A percentile compares a stretch with the other conserved stretches of the same genome.
phyloP scores from a whole-genome alignment of 2,113 vertebrate genomes.

The Thinocorus orbignyianus region DNA sequence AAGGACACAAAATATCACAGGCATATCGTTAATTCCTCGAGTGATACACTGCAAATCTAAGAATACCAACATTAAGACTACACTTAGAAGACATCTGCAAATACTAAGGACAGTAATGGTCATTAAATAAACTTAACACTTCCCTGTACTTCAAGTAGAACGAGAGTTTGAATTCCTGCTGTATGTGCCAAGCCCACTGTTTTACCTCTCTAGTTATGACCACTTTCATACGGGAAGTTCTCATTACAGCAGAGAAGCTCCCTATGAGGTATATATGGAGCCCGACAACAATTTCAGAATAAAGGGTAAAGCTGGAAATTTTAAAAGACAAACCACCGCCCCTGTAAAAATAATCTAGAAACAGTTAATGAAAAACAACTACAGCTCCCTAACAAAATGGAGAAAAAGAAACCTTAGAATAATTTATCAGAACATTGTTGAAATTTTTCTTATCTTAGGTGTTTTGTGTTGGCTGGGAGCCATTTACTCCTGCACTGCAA shows the following conservation, averaged over 20 bases:
- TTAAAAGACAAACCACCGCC: not conserved
- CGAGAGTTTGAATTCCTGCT: not conserved
- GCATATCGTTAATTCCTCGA: not conserved
- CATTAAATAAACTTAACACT: constrained; percentile 4
- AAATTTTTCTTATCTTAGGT: constrained; percentile 23
- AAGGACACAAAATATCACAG: not conserved
- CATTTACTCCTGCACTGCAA: constrained; percentile 31
- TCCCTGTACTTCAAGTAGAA: not conserved
- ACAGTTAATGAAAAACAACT: not conserved
- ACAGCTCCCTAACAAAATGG: not conserved
- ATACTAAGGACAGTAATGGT: not conserved
- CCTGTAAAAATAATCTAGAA: not conserved
- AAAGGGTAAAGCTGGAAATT: not conserved
- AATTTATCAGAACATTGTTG: not conserved
- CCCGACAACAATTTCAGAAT: not conserved
- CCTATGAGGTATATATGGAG: not conserved
- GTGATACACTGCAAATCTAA: not conserved
- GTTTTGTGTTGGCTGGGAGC: constrained; percentile 31
- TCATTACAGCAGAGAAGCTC: not conserved
- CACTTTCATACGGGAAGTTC: not conserved
- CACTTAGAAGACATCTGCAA: not conserved
- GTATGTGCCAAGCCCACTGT: not conserved
- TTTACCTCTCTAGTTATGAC: not conserved
- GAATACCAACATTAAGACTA: not conserved
- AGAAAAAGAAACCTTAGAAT: not conserved